Conservation (phyloP, 2,888 invertebrate genomes). For the Barypeithes pellucidus region DNA sequence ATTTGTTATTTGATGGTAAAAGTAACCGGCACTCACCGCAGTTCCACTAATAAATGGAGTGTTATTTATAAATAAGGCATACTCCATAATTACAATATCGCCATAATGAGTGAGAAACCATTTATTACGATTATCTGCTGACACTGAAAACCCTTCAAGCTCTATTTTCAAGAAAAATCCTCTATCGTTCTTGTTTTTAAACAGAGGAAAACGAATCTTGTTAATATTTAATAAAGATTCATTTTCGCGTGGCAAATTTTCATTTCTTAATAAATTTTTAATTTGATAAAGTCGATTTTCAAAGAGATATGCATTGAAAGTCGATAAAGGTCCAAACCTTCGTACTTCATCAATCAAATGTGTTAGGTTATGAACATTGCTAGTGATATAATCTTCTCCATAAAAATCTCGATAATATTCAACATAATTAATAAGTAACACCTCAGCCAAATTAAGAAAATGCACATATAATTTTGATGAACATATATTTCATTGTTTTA, state of each 20-base stretch:
- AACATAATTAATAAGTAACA: conserved; percentile 53
- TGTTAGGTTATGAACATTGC: background rate
- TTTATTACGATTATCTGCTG: conserved; percentile 41
- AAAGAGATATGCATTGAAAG: conserved; percentile 64
- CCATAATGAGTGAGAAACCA: conserved; percentile 54
- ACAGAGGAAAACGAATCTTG: background rate
- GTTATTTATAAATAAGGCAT: conserved; percentile 37
- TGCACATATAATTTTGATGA: conserved; percentile 44
- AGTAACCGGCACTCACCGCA: conserved; percentile 13
- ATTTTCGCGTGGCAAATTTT: conserved; percentile 31
- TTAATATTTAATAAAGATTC: background rate
- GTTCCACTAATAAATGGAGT: conserved; percentile 25
- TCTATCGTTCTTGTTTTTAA: background rate
- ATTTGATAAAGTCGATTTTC: conserved; percentile 62
- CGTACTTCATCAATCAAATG: conserved; percentile 64
- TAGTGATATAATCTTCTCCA: conserved; percentile 54
- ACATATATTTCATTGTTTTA: conserved; percentile 39
- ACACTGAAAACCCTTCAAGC: conserved; percentile 41
- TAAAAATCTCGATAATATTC: conserved; percentile 59
- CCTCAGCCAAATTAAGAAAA: conserved; percentile 52
- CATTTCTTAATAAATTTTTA: conserved; percentile 56
- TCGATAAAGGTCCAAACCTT: conserved; percentile 61
- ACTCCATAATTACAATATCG: conserved; percentile 46
- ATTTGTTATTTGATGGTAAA: too few relatives aligned
- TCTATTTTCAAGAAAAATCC: conserved; percentile 7